Conservation (phyloP, 2,888 invertebrate species). For the Trachelus stipa region DNA sequence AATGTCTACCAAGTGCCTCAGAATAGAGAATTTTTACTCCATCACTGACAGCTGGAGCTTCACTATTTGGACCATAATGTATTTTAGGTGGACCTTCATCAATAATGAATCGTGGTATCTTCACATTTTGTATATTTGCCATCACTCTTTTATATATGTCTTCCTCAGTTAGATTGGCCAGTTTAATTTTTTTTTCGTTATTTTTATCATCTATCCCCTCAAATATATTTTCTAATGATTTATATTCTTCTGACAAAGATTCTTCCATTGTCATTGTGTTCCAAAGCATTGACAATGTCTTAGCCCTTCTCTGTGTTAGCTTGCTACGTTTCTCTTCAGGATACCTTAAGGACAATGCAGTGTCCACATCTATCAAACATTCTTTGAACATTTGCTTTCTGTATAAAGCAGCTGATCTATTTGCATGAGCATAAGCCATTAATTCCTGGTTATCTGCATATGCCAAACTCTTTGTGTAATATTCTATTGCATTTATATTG, state of each 20-base stretch:
- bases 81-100: conserved; percentile 47
- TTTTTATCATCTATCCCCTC: too few relatives aligned
- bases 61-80: conserved; percentile 50
- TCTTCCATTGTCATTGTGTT: conserved; percentile 15
- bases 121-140: not conserved
- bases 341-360: conserved; percentile 54
- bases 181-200: conserved; percentile 21
- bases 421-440: conserved; percentile 60
- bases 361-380: conserved; percentile 59
- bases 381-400: conserved; percentile 56
- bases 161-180: conserved; percentile 21
- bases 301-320: conserved; percentile 52
- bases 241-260: too few relatives aligned
- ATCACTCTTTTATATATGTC: conserved; percentile 12
- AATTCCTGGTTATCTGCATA: conserved; percentile 54
- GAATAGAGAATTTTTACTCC: conserved; percentile 55
- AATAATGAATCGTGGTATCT: conserved; percentile 43
- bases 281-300: conserved; percentile 50
- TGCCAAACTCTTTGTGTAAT: conserved; percentile 61
- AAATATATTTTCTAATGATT: too few relatives aligned
- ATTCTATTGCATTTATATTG: conserved; percentile 58
- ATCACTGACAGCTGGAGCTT: conserved; percentile 52
- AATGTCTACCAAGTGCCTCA: conserved; percentile 57
- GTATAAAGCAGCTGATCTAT: conserved; percentile 62
- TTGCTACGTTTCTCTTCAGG: conserved; percentile 58